Percentiles rank a stretch among this genome's conserved stretches.
Evolutionary conservation across 1,140 invertebrate species (phyloP).

Genomic region (Marisa cornuarietis): DNA sequence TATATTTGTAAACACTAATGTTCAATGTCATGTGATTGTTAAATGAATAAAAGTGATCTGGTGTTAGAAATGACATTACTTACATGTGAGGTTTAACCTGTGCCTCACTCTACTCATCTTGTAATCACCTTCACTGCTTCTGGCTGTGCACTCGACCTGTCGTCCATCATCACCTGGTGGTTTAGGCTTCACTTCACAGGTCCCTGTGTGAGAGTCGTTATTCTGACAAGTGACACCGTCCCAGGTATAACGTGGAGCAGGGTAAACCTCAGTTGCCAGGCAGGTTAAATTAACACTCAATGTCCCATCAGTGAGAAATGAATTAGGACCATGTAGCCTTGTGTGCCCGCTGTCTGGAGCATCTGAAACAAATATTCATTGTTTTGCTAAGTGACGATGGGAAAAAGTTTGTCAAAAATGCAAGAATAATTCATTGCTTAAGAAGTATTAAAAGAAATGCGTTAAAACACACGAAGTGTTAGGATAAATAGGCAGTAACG

Average conservation of each 20-base stretch:
- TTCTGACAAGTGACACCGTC: constrained; percentile 7
- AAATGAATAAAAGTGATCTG: no score
- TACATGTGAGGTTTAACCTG: background rate
- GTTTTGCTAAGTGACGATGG: no score
- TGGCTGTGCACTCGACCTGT: background rate
- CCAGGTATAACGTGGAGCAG: constrained; percentile 6
- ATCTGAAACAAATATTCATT: background rate
- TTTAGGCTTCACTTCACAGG: background rate
- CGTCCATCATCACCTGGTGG: constrained; percentile 6
- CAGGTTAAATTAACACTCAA: constrained; percentile 8
- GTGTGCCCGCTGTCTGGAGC: background rate
- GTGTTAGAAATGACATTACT: background rate
- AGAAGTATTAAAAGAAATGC: no score
- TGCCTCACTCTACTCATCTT: background rate
- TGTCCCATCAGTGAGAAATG: constrained; percentile 5
- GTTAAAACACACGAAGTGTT: no score
- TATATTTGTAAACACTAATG: no score
- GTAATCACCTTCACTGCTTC: background rate
- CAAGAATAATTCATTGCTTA: no score
- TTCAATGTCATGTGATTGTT: no score
- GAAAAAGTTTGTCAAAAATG: no score
- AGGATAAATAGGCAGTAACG: no score
- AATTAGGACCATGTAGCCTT: background rate
- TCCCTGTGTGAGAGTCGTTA: background rate
- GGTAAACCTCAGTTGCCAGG: constrained; percentile 1